Conservation (phyloP, 2,797 vertebrate genomes). For the Anguilla megastoma region DNA sequence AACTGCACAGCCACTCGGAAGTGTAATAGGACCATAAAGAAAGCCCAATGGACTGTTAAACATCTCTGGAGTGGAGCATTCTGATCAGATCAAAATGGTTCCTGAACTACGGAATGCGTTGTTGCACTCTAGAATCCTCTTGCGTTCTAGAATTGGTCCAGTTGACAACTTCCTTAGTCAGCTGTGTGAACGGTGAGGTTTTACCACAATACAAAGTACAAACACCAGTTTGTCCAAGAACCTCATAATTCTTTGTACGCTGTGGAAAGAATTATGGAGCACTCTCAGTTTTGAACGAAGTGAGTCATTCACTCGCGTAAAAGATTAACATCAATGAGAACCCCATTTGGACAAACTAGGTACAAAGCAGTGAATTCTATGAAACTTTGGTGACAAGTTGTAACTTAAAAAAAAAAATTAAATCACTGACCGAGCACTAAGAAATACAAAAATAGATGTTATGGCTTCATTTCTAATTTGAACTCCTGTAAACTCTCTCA, state of each 20-base stretch:
- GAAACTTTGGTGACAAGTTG: neutral
- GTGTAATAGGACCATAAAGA: slow-evolving; percentile 57
- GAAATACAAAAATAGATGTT: neutral
- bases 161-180: neutral
- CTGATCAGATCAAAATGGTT: neutral
- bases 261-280: neutral
- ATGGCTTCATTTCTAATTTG: neutral
- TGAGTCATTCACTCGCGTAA: neutral
- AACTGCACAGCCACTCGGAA: slow-evolving; percentile 17
- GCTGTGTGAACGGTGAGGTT: neutral
- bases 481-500: neutral
- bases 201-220: neutral
- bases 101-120: neutral
- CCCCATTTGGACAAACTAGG: neutral
- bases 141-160: neutral
- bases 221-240: neutral
- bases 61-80: neutral
- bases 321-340: neutral
- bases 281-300: neutral
- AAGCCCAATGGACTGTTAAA: neutral
- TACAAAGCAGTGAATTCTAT: neutral
- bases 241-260: neutral
- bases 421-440: neutral
- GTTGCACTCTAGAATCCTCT: neutral
- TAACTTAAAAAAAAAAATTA: neutral